These are phyloP conservation scores for Belonocnema kinseyi DNA, from an alignment of 1,140 invertebrate species.

Conservation along the genomic window DNA sequence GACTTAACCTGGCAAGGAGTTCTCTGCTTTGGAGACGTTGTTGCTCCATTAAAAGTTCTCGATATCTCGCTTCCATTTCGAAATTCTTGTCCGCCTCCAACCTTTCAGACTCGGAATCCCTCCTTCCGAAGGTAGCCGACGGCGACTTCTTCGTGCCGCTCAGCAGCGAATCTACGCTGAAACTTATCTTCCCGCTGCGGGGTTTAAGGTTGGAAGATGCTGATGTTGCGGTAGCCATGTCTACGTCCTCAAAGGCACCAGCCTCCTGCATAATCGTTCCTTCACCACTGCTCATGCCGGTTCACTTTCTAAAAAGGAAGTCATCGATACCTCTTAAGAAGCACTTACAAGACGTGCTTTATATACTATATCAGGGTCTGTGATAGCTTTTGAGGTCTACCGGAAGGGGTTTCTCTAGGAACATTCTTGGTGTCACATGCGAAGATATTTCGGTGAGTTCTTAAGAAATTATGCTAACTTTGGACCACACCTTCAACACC, in stretches of 20 bases:
- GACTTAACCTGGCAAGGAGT: constrained; percentile 65
- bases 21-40: constrained; percentile 69
- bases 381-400: constrained; percentile 2
- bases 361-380: constrained; percentile 46
- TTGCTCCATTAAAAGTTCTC: constrained; percentile 67
- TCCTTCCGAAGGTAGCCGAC: constrained; percentile 34
- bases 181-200: constrained; percentile 72
- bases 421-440: background rate
- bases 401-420: too few relatives aligned
- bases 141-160: constrained; percentile 70
- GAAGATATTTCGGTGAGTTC: background rate
- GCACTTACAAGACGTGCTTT: background rate
- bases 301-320: constrained; percentile 26
- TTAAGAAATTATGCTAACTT: constrained; percentile 34
- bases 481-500: constrained; percentile 37
- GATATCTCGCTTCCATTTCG: constrained; percentile 65
- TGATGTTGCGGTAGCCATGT: constrained; percentile 70
- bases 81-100: constrained; percentile 56
- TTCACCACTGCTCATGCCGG: constrained; percentile 61
- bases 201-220: constrained; percentile 70
- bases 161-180: constrained; percentile 72
- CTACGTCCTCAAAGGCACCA: constrained; percentile 65
- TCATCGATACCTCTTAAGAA: constrained; percentile 14
- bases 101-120: constrained; percentile 46
- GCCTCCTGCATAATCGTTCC: constrained; percentile 64